These are phyloP conservation scores for Gallinago solitaria DNA, from an alignment of 2,797 vertebrate genomes.

Conservation along the genomic window DNA sequence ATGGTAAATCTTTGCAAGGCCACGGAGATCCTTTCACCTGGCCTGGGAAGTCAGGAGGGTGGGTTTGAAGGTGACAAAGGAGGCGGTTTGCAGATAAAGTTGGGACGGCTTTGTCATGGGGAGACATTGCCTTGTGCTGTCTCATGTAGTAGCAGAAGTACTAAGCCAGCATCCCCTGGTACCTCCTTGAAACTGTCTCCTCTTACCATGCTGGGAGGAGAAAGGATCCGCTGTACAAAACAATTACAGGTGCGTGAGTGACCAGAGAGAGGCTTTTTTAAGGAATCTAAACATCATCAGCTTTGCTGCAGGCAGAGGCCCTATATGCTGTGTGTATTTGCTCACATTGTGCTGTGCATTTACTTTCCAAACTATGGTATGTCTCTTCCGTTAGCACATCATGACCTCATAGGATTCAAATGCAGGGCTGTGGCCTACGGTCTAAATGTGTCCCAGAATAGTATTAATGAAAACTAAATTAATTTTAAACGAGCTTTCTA, in stretches of 20 bases:
- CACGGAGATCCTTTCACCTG: background rate
- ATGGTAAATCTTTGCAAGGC: background rate
- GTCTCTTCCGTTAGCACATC: background rate
- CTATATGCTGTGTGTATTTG: background rate
- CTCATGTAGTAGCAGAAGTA: background rate
- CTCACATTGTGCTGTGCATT: background rate
- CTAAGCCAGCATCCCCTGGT: background rate
- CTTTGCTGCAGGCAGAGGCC: background rate
- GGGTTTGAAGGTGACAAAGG: background rate
- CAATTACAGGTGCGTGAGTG: background rate
- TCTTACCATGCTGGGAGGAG: background rate
- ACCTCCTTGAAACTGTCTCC: background rate
- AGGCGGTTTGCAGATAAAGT: background rate
- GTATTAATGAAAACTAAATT: conserved; percentile 49
- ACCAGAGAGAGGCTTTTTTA: background rate
- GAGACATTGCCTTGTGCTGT: rapidly evolving
- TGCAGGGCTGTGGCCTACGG: background rate
- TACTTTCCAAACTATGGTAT: background rate
- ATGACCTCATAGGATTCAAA: conserved; percentile 25
- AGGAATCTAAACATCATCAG: background rate
- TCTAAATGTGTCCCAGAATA: conserved; percentile 1
- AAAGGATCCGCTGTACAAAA: background rate
- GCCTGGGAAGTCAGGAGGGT: background rate
- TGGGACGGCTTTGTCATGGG: background rate
- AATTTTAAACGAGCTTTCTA: conserved; percentile 11